Evolutionary conservation across 1,140 invertebrate species (phyloP), one percentile per base, ranked within the genome.

Genomic region (Drosophila ficusphila): DNA sequence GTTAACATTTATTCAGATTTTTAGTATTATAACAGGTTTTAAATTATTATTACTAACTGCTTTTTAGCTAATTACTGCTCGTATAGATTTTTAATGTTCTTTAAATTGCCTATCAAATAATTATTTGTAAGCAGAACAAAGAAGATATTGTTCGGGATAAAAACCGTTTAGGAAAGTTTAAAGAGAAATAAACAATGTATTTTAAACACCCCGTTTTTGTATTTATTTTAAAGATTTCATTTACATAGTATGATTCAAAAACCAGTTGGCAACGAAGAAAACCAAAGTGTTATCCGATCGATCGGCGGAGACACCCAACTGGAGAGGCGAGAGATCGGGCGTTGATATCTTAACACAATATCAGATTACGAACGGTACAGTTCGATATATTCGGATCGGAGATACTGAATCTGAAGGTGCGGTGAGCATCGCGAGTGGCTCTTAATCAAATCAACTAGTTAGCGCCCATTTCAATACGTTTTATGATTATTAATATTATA

Each of bases 401-500:
- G 53, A 53, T 58, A 71, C n/a, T n/a, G n/a, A n/a, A n/a, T 38
- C 29, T 49, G 27, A 42, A 41, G 54, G 53, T 39, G 52, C 29
- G 48, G 25, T 46, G 27, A 16, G 57, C 68, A 74, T 64, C 58
- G 60, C 62, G 18, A 38, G 27, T 46, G 51, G 53, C 60, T 74
- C 88, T 82, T 88, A 88, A 88, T 86, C 82, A 88, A 86, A 86
- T 64, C 77, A 88, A 76, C 82, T 86, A 86, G 83, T 85, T 85
- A 85, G 72, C 60, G 71, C 56, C 79, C 77, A 78, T 88, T 88
- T 82, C 77, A 88, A 88, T 86, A 88, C 68, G 65, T 88, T 86
- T 86, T 86, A 88, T 86, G 82, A 86, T 86, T 86, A 88, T 86
- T 88, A 86, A 83, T 86, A 88, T 89, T 67, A 75, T 88, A 61